Evolutionary conservation across 2,797 vertebrate genomes (phyloP), one percentile per base, ranked within the genome.

Genomic region (Lerista edwardsae): DNA sequence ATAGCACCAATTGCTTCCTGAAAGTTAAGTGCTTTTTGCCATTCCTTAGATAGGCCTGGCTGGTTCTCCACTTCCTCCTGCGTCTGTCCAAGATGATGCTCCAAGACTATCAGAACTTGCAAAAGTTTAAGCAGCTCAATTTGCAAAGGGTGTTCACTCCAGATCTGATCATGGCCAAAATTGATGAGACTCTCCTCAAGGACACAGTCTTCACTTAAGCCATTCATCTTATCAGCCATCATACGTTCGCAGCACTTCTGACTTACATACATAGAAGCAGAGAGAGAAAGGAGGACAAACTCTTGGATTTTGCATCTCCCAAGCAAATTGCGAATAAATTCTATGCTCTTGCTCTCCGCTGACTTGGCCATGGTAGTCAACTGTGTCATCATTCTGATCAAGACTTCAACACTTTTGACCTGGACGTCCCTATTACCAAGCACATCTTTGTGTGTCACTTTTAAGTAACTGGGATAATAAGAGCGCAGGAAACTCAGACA

Each of bases 381-480:
- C 93, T 98, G 97, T 1, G 93, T 95, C 90, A 98, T 95, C 41
- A 99, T 91, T 23, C 96, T 94, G 7, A 98, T 98, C 82, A 99
- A 94, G n/a, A 99, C 98, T 89, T 98, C 97, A 65, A 98, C 98
- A 0, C 99, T 99, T 90, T 98, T 98, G 83, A 99, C 98, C 95
- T 99, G 98, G 67, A 99, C 98, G 1, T 99, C 98, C 25, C 97
- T 94, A 96, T 99, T 99, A 68, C 96, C 98, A 39, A 98, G 97
- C 3, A 98, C 79, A 88, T 98, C 98, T 21, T 95, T 96, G 71
- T 97, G 97, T 25, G 94, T 94, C 72, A 98, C 93, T 81, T 90
- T 96, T 57, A 98, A 91, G 91, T 98, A 97, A 89, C 97, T 97
- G 0, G 98, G 98, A 93, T 99, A 99, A 89, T 99, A 97, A 11